Evolutionary conservation across 2,888 invertebrate genomes (phyloP).

Genomic region (Xanthia icteritia): DNA sequence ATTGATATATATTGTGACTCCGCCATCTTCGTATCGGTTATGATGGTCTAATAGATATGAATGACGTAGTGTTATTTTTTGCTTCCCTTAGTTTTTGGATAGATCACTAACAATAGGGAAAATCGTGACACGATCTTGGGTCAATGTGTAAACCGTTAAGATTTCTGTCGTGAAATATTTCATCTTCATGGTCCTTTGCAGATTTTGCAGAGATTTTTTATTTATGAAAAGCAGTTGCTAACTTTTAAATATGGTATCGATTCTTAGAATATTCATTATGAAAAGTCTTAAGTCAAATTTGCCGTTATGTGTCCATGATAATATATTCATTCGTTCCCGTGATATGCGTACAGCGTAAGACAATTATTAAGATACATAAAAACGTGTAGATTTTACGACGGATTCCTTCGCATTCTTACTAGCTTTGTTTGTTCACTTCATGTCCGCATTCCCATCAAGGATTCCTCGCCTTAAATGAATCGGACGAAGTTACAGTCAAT

Average conservation of each 20-base stretch:
- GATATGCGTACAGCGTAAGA: conserved; percentile 54
- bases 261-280: neutral
- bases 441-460: conserved; percentile 64
- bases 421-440: conserved; percentile 58
- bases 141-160: conserved; percentile 20
- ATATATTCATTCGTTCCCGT: conserved; percentile 38
- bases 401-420: conserved; percentile 56
- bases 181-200: neutral
- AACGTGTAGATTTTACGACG: conserved; percentile 63
- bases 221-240: too few species aligned
- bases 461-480: conserved; percentile 61
- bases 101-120: conserved; percentile 5
- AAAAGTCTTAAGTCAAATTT: neutral
- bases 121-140: conserved; percentile 19
- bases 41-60: conserved; percentile 16
- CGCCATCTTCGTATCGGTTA: conserved; percentile 22
- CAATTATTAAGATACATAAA: conserved; percentile 62
- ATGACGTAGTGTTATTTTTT: conserved; percentile 14
- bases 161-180: conserved; percentile 4
- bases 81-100: conserved; percentile 19
- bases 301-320: neutral
- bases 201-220: neutral
- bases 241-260: neutral
- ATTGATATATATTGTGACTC: conserved; percentile 40
- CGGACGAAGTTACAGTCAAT: conserved; percentile 47